Percentiles rank a stretch among this genome's conserved stretches.
phyloP scores from a whole-genome alignment of 2,888 invertebrate genomes.

The Synergus gifuensis region DNA sequence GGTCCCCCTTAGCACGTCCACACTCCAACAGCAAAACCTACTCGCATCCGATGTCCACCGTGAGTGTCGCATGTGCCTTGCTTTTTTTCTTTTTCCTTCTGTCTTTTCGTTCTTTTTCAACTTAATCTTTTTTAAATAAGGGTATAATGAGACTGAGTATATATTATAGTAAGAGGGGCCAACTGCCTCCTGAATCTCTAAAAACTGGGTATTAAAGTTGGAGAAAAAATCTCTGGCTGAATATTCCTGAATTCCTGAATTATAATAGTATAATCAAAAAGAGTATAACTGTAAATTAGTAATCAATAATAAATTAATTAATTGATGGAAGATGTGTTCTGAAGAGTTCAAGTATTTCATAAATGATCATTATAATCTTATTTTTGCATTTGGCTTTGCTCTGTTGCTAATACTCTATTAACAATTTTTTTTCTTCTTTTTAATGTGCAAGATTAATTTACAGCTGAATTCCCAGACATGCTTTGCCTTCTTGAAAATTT shows the following conservation, averaged over 20 bases:
- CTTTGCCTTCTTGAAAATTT: not conserved
- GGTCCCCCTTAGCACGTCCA: slow-evolving; percentile 82
- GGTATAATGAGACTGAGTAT: not conserved
- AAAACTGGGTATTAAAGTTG: no score
- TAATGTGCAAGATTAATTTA: not conserved
- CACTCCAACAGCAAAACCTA: slow-evolving; percentile 76
- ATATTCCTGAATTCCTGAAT: no score
- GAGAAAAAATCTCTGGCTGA: no score
- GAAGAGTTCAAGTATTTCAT: not conserved
- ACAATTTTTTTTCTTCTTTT: not conserved
- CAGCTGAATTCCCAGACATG: not conserved
- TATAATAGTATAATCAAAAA: no score
- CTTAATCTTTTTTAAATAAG: not conserved
- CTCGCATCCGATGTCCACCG: slow-evolving; percentile 77
- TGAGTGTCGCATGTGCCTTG: slow-evolving; percentile 76
- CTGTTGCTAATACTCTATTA: not conserved
- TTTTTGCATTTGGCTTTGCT: slow-evolving; percentile 3
- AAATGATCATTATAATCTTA: not conserved
- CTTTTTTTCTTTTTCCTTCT: slow-evolving; percentile 49
- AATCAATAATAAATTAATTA: not conserved
- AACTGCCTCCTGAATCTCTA: no score
- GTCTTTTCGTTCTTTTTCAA: slow-evolving; percentile 28
- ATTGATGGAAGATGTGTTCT: not conserved
- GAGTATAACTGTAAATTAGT: fast-evolving
- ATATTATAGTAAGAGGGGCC: no score